Base-by-base conservation (phyloP, 2,113 vertebrate species). In the Indicator indicator region DNA sequence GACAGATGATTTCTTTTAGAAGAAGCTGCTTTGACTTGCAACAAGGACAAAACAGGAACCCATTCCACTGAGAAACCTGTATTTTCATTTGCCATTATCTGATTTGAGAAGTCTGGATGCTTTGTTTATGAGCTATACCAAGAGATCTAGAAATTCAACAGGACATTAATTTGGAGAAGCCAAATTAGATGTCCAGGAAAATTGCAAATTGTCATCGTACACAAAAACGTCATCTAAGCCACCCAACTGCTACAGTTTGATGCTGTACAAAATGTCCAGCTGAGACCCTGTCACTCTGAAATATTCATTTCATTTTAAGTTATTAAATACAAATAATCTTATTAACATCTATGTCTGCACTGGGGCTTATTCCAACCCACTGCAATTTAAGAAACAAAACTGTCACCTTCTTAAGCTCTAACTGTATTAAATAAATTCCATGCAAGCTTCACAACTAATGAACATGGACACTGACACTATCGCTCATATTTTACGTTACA, bases 1-100 rank as follows among this genome's bases (percentile, higher is more conserved):
- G 69, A 83, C 62, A 93, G 72, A 91, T 70, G 10, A 60, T 72
- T 93, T 93, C 36, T 71, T 92, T 63, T 19, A 83, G 48, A 88
- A 89, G 42, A 60, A 87, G 63, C 33, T 73, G 23, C 50, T 59
- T 63, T 73, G 73, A 77, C 76, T 58, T 81, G 46, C 10, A 81
- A 68, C 4, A 18, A 68, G 28, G 64, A 88, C 0, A 0, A 81
- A 86, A 68, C 3, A 83, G 38, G 36, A 85, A 79, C 6, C 26
- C 32, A 78, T 59, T 92, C 72, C 63, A 74, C 30, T n/a, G 30
- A 42, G 50, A 93, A 93, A 58, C 3, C 27, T 55, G 0, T 54
- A 55, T 73, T 70, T 75, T 89, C 70, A 68, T 92, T 74, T 70
- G 17, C 71, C 89, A 19, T 46, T 80, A 81, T 6, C n/a, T 38